A percentile compares a stretch with the other conserved stretches of the same genome.
Conservation (phyloP, 2,888 invertebrate species). For the Scaptomyza parva region DNA sequence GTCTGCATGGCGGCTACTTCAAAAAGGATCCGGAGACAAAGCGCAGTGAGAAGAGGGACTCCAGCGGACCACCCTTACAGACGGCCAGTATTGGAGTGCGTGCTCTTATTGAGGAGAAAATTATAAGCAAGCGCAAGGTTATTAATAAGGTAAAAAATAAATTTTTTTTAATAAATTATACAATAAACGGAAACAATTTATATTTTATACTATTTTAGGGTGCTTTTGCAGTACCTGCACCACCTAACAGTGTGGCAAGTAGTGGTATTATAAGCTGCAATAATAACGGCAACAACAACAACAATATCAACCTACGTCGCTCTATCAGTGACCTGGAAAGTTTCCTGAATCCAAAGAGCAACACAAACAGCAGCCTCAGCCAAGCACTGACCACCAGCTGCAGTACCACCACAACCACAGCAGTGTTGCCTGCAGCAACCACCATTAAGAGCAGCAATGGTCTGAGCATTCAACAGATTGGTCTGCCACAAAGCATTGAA, state of each 20-base stretch:
- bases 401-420: slow-evolving; percentile 68
- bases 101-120: slow-evolving; percentile 96
- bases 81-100: slow-evolving; percentile 96
- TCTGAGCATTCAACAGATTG: slow-evolving; percentile 79
- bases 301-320: slow-evolving; percentile 77
- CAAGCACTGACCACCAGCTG: slow-evolving; percentile 58
- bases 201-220: slow-evolving; percentile 68
- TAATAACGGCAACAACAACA: slow-evolving; percentile 69
- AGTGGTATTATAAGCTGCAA: slow-evolving; percentile 13
- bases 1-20: slow-evolving; percentile 98
- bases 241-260: slow-evolving; percentile 77
- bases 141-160: slow-evolving; percentile 80
- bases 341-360: slow-evolving; percentile 83
- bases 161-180: not conserved
- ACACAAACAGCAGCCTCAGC: slow-evolving; percentile 52
- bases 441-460: slow-evolving; percentile 74
- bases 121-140: slow-evolving; percentile 91
- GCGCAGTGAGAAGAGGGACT: slow-evolving; percentile 93
- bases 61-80: slow-evolving; percentile 93
- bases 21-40: slow-evolving; percentile 96
- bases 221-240: slow-evolving; percentile 85
- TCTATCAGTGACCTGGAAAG: slow-evolving; percentile 84
- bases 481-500: slow-evolving; percentile 81
- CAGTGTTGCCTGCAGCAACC: slow-evolving; percentile 76
- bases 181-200: no score